Evolutionary conservation across 1,140 invertebrate genomes (phyloP), one percentile per base, ranked within the genome.

Genomic region (Rhyacophila brunnea): DNA sequence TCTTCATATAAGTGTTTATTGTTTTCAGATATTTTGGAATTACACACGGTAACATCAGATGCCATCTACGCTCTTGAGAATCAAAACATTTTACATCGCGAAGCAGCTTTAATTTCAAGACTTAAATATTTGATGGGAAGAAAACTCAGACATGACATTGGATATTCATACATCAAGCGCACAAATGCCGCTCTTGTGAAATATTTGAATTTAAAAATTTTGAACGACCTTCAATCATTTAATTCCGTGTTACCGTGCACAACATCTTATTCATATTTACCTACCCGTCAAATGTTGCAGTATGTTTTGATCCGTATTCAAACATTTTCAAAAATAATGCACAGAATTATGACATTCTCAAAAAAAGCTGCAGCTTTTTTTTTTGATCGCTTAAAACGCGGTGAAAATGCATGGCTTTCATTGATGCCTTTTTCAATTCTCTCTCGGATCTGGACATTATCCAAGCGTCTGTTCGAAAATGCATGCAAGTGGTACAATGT

Each of bases 61-160:
- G 70, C 75, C 9, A 65, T 74, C 32, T 72, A 69, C 13, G 71
- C 81, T 20, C 65, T 83, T 36, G 66, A 74, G 40, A 78, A 74
- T 20, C 76, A 81, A 64, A 72, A 75, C 28, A 68, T 75, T 32
- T 68, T 85, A 1, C 75, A 82, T 47, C 67, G 68, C 42, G 83
- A 85, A 71, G 77, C 79, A 60, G 80, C 82, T 36, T 61, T 83
- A 42, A 63, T 83, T 13, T 82, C 80, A 43, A 72, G 83, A 61
- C 68, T 85, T 63, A 70, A 84, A 32, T 85, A 85, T 60, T 77
- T 83, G 61, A 82, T 81, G 73, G 83, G 83, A 64, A 79, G 74
- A 45, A 85, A 85, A 71, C 83, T 85, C 67, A 73, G 82, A 34
- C 75, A 70, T 60, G 83, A 84, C 54, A 84, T 83, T 57, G 83